phyloP scores from a whole-genome alignment of 2,113 vertebrate species.

The Numida meleagris region DNA sequence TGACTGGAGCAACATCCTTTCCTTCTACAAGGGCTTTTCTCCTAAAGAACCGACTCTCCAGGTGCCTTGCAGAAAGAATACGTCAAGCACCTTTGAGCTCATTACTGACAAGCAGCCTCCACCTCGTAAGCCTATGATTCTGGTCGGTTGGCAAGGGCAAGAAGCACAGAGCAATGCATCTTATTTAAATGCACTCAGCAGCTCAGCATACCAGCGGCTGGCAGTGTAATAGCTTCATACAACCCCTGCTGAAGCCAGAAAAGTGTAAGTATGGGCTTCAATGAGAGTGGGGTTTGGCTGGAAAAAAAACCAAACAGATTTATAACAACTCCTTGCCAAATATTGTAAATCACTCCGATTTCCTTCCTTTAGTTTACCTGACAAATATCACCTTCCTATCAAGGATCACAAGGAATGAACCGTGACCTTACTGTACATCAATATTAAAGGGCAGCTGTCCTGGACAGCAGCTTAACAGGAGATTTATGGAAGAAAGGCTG shows the following conservation, averaged over 20 bases:
- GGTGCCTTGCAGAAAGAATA: neutral
- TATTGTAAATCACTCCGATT: neutral
- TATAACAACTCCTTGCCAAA: neutral
- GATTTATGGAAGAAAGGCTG: constrained; percentile 5
- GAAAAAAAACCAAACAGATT: neutral
- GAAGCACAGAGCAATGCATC: neutral
- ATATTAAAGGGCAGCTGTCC: neutral
- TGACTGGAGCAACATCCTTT: neutral
- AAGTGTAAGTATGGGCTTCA: neutral
- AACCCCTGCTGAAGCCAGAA: neutral
- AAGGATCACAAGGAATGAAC: neutral
- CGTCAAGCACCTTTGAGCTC: neutral
- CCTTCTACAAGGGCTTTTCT: neutral
- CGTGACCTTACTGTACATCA: neutral
- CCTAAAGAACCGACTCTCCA: neutral
- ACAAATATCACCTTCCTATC: constrained; percentile 2
- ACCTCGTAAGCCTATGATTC: neutral
- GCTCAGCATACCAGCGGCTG: neutral
- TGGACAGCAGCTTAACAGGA: neutral
- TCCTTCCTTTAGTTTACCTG: neutral
- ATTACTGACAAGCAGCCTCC: neutral
- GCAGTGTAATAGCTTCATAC: neutral
- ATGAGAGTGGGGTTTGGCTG: neutral
- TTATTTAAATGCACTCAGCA: neutral
- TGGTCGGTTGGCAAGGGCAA: neutral